These are phyloP conservation scores for Myzus persicae DNA, from an alignment of 1,140 invertebrate species.

Conservation along the genomic window DNA sequence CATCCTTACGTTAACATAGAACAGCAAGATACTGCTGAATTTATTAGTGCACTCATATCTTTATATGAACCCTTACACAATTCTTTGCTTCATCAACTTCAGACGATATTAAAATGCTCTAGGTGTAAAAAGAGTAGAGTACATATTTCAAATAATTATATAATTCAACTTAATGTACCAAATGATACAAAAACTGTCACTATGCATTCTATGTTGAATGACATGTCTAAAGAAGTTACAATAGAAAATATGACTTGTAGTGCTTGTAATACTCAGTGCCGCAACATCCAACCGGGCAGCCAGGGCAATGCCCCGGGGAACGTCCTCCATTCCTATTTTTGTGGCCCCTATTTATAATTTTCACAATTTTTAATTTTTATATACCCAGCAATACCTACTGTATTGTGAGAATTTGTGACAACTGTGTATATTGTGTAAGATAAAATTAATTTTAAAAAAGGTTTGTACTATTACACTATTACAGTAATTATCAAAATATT, in stretches of 20 bases:
- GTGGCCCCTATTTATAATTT: neutral
- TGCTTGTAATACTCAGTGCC: neutral
- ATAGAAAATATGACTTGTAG: slow-evolving; percentile 17
- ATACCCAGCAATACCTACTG: neutral
- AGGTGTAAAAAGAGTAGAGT: slow-evolving; percentile 21
- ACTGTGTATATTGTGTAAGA: neutral
- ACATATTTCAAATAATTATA: slow-evolving; percentile 32
- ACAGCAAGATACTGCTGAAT: slow-evolving; percentile 41
- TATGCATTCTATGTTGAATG: slow-evolving; percentile 10
- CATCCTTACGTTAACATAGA: slow-evolving; percentile 29
- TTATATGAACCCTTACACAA: slow-evolving; percentile 23
- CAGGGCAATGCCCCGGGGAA: neutral
- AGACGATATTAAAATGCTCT: slow-evolving; percentile 17
- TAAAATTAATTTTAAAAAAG: neutral
- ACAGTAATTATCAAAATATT: neutral
- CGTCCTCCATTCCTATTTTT: neutral
- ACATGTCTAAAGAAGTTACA: slow-evolving; percentile 26
- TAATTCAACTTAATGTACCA: slow-evolving; percentile 22
- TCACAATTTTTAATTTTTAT: neutral
- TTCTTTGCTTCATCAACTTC: slow-evolving; percentile 31
- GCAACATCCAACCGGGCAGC: neutral
- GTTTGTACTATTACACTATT: neutral
- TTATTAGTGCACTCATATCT: slow-evolving; percentile 28
- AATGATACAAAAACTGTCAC: slow-evolving; percentile 13
- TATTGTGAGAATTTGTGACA: slow-evolving; percentile 14